Evolutionary conservation across 2,113 vertebrate genomes (phyloP).

Genomic region (Arizona elegans): DNA sequence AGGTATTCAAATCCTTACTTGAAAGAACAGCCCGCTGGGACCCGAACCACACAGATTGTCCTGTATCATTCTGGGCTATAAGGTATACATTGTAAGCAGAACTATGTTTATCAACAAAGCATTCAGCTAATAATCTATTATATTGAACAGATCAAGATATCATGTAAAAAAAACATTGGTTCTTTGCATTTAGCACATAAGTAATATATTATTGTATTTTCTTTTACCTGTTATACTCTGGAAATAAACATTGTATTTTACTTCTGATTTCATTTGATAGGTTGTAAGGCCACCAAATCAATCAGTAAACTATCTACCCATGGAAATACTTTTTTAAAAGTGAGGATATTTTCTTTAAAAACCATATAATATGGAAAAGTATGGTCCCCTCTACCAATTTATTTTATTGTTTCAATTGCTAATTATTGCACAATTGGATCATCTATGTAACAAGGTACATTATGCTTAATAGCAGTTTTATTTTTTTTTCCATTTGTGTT

Average conservation of each 20-base stretch:
- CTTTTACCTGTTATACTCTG: background rate
- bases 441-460: constrained; percentile 11
- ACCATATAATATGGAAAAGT: background rate
- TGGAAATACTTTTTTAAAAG: background rate
- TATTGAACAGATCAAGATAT: background rate
- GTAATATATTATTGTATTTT: background rate
- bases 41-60: background rate
- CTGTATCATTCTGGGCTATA: background rate
- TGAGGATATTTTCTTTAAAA: background rate
- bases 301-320: background rate
- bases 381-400: background rate
- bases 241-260: background rate
- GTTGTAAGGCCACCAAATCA: background rate
- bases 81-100: background rate
- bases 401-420: constrained; percentile 7
- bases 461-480: constrained; percentile 34
- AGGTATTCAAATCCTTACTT: background rate
- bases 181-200: background rate
- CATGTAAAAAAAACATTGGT: background rate
- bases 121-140: background rate
- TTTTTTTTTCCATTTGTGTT: constrained; percentile 30
- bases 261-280: background rate
- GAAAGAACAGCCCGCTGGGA: background rate
- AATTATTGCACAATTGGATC: constrained; percentile 26
- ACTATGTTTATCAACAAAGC: background rate